phyloP scores from a whole-genome alignment of 2,888 invertebrate genomes.

The Lasioglossum calceatum region DNA sequence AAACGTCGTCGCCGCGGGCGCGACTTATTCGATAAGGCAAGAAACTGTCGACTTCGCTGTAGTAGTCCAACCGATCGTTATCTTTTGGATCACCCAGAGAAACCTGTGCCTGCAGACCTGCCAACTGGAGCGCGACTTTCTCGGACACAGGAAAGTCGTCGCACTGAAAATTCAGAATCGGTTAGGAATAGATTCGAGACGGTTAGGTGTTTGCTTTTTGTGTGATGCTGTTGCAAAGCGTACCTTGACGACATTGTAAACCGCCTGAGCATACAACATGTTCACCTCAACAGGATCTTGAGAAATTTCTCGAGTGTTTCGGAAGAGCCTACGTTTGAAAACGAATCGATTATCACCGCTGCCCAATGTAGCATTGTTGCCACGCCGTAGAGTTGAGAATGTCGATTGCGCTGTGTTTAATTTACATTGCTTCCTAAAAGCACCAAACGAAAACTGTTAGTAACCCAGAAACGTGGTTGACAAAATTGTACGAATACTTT shows the following conservation, averaged over 20 bases:
- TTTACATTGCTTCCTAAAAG: conserved; percentile 86
- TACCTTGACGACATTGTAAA: conserved; percentile 97
- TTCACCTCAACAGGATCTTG: conserved; percentile 98
- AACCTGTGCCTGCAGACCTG: conserved; percentile 97
- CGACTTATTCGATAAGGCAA: conserved; percentile 93
- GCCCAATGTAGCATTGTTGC: conserved; percentile 88
- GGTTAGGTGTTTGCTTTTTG: background rate
- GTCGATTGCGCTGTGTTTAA: conserved; percentile 85
- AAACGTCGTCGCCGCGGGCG: conserved; percentile 92
- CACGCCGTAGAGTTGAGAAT: conserved; percentile 86
- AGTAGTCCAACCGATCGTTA: conserved; percentile 92
- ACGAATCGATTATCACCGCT: conserved; percentile 96
- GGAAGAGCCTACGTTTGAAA: conserved; percentile 95
- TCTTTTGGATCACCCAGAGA: conserved; percentile 94
- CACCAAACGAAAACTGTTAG: background rate
- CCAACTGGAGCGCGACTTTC: conserved; percentile 96
- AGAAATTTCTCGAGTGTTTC: conserved; percentile 94
- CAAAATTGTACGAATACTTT: background rate
- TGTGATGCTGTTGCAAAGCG: too few relatives aligned
- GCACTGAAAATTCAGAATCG: conserved; percentile 86
- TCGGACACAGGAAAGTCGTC: conserved; percentile 98
- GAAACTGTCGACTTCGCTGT: conserved; percentile 96
- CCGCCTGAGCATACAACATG: conserved; percentile 97
- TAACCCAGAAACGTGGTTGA: background rate
- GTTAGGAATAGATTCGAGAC: background rate